A percentile compares a stretch with the other conserved stretches of the same genome.
phyloP scores from a whole-genome alignment of 2,113 vertebrate genomes.

The Candoia aspera region DNA sequence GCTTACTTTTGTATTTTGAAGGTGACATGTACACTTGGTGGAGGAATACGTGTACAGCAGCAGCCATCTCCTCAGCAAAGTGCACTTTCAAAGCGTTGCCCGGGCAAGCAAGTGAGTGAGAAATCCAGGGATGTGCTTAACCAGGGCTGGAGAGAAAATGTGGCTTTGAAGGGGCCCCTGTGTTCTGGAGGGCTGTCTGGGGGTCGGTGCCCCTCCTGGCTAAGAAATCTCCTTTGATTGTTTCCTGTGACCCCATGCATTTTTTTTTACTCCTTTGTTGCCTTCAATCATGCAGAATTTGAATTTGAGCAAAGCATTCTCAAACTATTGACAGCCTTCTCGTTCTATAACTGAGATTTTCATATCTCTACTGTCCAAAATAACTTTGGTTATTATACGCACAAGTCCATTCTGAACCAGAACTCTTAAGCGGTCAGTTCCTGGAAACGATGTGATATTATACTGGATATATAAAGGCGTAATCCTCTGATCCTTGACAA shows the following conservation, averaged over 20 bases:
- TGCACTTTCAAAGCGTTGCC: background rate
- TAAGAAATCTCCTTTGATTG: background rate
- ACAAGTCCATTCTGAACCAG: background rate
- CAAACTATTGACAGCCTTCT: background rate
- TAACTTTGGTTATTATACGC: background rate
- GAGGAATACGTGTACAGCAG: background rate
- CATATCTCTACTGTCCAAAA: background rate
- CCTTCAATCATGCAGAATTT: background rate
- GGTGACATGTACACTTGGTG: background rate
- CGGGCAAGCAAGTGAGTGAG: background rate
- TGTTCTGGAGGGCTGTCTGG: background rate
- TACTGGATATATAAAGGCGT: background rate
- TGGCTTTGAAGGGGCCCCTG: background rate
- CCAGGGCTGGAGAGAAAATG: background rate
- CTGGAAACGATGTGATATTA: background rate
- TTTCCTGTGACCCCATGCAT: background rate
- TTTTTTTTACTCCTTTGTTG: background rate
- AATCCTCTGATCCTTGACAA: background rate
- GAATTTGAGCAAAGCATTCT: background rate
- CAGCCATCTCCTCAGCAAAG: background rate
- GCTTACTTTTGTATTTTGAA: background rate
- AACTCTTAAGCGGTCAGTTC: background rate
- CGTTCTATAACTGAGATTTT: background rate
- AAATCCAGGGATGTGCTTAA: background rate
- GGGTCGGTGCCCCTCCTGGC: too few relatives aligned